These are phyloP conservation scores for Symphodus melops DNA, from an alignment of 2,113 vertebrate genomes.

Conservation along the genomic window DNA sequence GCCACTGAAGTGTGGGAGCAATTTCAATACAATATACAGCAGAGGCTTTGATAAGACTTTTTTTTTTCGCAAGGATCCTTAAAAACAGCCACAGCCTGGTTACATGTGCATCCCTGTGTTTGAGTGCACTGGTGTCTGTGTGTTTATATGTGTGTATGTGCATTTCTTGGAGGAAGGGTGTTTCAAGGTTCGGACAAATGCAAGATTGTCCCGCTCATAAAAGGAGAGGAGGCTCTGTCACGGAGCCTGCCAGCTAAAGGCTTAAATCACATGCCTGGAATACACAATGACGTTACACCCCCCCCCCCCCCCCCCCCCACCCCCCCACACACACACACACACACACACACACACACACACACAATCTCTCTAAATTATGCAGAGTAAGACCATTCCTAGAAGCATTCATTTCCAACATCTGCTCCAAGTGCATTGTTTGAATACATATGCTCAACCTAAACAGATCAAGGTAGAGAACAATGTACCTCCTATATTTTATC, in stretches of 20 bases:
- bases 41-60: constrained; percentile 82
- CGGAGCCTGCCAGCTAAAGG: constrained; percentile 69
- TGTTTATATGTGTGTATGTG: constrained; percentile 16
- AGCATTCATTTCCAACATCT: constrained; percentile 72
- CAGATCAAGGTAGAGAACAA: constrained; percentile 48
- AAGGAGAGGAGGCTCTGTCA: constrained; percentile 81
- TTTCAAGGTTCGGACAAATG: constrained; percentile 78
- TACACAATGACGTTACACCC: constrained; percentile 73
- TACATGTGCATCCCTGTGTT: constrained; percentile 57
- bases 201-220: constrained; percentile 77
- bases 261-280: constrained; percentile 80
- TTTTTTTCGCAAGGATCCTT: constrained; percentile 64
- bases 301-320: too few relatives aligned
- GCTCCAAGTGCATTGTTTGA: constrained; percentile 59
- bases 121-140: constrained; percentile 26
- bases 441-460: constrained; percentile 59
- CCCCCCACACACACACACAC: constrained; percentile 7
- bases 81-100: constrained; percentile 67
- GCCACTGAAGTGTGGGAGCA: constrained; percentile 86
- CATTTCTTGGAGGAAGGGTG: constrained; percentile 64
- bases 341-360: constrained; percentile 20
- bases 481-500: constrained; percentile 20
- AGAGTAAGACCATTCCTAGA: constrained; percentile 73
- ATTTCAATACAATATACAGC: constrained; percentile 87
- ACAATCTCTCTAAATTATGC: constrained; percentile 71